These are phyloP conservation scores for Lycia hirtaria DNA, from an alignment of 2,888 invertebrate species.

Conservation along the genomic window DNA sequence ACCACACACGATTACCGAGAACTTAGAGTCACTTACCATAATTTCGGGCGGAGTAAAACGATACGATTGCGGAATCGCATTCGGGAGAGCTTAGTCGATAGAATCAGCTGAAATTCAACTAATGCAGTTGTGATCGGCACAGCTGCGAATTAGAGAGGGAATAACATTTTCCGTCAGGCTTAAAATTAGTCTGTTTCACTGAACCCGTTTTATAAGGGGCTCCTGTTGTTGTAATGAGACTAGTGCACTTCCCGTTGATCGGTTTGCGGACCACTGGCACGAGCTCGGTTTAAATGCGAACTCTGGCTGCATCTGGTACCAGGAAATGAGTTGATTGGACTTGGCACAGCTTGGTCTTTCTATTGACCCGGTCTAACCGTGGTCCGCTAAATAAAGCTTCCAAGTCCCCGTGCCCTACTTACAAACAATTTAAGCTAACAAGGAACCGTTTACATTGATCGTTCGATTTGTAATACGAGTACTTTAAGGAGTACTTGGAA, in stretches of 20 bases:
- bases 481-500: too few species aligned
- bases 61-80: slow-evolving; percentile 66
- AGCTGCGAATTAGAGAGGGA: slow-evolving; percentile 52
- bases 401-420: slow-evolving; percentile 22
- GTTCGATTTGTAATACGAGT: neutral
- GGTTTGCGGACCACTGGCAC: slow-evolving; percentile 53
- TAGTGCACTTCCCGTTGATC: slow-evolving; percentile 56
- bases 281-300: slow-evolving; percentile 54
- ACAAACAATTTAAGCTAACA: slow-evolving; percentile 10
- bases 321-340: slow-evolving; percentile 63
- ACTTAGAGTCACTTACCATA: slow-evolving; percentile 65
- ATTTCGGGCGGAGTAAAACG: slow-evolving; percentile 55
- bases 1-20: slow-evolving; percentile 47
- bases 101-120: slow-evolving; percentile 51
- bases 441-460: neutral
- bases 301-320: slow-evolving; percentile 56
- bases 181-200: slow-evolving; percentile 60
- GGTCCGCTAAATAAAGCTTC: slow-evolving; percentile 36
- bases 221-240: slow-evolving; percentile 56
- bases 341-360: slow-evolving; percentile 65
- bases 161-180: slow-evolving; percentile 59
- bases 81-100: slow-evolving; percentile 50
- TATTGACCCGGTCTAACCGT: slow-evolving; percentile 54
- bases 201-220: slow-evolving; percentile 55
- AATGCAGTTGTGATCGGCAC: slow-evolving; percentile 48